A percentile compares a stretch with the other conserved stretches of the same genome.
Evolutionary conservation across 1,140 invertebrate species (phyloP).

Genomic region (Pseudomyrmex gracilis): DNA sequence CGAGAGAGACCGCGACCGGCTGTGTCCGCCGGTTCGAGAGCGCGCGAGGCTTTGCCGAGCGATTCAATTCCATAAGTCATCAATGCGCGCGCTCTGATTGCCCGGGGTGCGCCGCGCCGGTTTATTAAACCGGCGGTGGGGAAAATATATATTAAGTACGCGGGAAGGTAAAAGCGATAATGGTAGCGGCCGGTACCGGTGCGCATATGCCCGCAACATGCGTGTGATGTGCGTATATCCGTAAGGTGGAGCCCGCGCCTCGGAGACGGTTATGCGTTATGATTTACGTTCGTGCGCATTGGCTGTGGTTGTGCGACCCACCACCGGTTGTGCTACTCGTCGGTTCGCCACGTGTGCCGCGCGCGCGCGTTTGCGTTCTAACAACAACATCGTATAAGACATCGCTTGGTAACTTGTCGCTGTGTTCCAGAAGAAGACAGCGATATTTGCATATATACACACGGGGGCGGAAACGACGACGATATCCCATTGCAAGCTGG

Average conservation of each 20-base stretch:
- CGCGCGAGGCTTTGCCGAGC: not conserved
- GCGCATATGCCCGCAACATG: not conserved
- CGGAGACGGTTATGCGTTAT: constrained; percentile 78
- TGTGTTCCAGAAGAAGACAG: not conserved
- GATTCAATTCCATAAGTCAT: constrained; percentile 60
- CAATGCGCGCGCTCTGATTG: constrained; percentile 10
- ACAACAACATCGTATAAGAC: constrained; percentile 34
- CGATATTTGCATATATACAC: not conserved
- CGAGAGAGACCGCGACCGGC: constrained; percentile 27
- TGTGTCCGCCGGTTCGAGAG: not conserved
- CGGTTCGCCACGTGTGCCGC: constrained; percentile 64
- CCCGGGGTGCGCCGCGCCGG: constrained; percentile 9
- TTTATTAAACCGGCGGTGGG: constrained; percentile 47
- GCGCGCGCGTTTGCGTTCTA: constrained; percentile 22
- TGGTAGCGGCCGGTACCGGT: constrained; percentile 28
- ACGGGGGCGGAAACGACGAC: constrained; percentile 1
- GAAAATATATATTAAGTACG: constrained; percentile 40
- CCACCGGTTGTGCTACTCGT: not conserved
- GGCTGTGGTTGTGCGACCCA: constrained; percentile 40
- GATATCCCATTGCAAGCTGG: not conserved
- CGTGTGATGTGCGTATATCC: not conserved
- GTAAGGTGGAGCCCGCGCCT: constrained; percentile 72
- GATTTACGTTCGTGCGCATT: constrained; percentile 76
- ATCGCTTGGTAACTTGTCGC: constrained; percentile 12
- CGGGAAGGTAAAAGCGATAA: constrained; percentile 29